phyloP scores from a whole-genome alignment of 2,888 invertebrate genomes.

The Resseliella maxima region DNA sequence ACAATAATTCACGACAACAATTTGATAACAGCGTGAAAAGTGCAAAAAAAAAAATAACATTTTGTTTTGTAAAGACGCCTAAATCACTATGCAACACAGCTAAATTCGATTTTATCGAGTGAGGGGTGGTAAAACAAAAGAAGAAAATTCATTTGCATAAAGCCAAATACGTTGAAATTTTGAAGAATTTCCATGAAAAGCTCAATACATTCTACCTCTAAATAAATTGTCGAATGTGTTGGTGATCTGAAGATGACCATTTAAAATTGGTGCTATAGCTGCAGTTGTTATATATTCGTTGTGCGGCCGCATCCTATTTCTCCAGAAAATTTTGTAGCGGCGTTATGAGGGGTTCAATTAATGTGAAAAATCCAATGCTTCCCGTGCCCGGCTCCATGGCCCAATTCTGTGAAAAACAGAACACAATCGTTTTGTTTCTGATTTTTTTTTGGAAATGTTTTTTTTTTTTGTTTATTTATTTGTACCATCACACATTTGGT shows the following conservation, averaged over 20 bases:
- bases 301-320: not conserved
- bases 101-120: not conserved
- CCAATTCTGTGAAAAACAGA: slow-evolving; percentile 48
- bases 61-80: not conserved
- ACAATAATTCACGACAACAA: not conserved
- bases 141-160: not conserved
- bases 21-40: not conserved
- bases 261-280: not conserved
- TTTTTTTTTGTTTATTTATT: slow-evolving; percentile 59
- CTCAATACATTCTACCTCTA: not conserved
- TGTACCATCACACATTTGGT: not conserved
- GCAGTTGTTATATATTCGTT: not conserved
- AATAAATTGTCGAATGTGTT: not conserved
- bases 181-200: too few species aligned
- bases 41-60: not conserved
- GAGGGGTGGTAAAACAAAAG: too few species aligned
- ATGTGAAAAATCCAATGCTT: slow-evolving; percentile 62
- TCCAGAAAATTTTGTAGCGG: slow-evolving; percentile 59
- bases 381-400: not conserved
- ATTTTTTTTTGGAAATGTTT: slow-evolving; percentile 57
- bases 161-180: not conserved
- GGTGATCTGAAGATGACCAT: not conserved
- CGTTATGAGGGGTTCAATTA: slow-evolving; percentile 62
- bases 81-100: not conserved
- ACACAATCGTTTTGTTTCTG: slow-evolving; percentile 59